Base-by-base conservation (phyloP, 2,797 vertebrate genomes). In the Bucorvus abyssinicus region DNA sequence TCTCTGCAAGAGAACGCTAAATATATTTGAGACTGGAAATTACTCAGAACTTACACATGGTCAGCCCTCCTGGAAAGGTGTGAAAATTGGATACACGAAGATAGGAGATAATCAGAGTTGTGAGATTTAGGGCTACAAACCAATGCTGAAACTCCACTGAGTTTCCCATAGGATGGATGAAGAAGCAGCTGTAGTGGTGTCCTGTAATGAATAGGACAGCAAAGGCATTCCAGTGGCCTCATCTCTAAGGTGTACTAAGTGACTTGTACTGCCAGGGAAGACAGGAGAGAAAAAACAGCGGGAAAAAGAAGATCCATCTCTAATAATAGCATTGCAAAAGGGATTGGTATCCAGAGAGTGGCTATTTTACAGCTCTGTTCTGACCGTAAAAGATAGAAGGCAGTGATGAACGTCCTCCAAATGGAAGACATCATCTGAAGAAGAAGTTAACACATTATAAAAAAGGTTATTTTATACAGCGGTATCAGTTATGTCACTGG, bases 361-460 rank as follows among this genome's bases (percentile, higher is more conserved):
- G 6, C 36, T 84, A 45, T 67, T 91, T 86, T 86, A 84, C 40
- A 34, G 5, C 24, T 57, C 49, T 4, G 0, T 70, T 88, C 76
- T 86, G 69, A 52, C 23, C 3, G 0, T 76, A 75, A 85, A 81
- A 89, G 77, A 88, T 6, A 79, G 63, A 89, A 89, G 44, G 18
- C 47, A 87, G 60, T 1, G 3, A 70, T 69, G 52, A 90, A 82
- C 3, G 0, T 38, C 11, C 27, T 93, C 55, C 67, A 84, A 87
- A 78, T 26, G 24, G 22, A 93, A 90, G 55, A 79, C 2, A 3
- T 69, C 70, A 82, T 44, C 52, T 69, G 80, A 93, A 85, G 61
- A 85, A 79, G 74, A 84, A 84, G 26, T 93, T 93, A 94, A 73
- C 38, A 36, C 68, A 22, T 76, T 93, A 77, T 87, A 52, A 92